A percentile compares a stretch with the other conserved stretches of the same genome.
phyloP scores from a whole-genome alignment of 2,797 vertebrate species.

The Myripristis jacobus region DNA sequence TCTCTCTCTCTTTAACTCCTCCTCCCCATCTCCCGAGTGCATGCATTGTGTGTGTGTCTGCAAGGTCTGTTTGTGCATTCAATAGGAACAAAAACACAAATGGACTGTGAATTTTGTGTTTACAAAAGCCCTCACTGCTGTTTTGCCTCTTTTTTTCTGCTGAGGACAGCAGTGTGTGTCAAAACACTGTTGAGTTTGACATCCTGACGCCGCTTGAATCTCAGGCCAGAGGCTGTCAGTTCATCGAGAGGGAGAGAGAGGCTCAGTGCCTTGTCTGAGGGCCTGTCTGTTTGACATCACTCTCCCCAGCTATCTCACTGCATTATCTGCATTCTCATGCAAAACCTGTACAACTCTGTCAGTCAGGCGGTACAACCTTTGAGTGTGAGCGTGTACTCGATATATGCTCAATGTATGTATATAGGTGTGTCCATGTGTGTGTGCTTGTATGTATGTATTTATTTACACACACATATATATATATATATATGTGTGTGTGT shows the following conservation, averaged over 20 bases:
- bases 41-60: not conserved
- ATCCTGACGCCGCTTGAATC: conserved; percentile 75
- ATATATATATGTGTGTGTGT: too few relatives aligned
- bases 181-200: conserved; percentile 73
- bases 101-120: conserved; percentile 71
- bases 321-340: conserved; percentile 73
- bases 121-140: conserved; percentile 59
- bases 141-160: conserved; percentile 71
- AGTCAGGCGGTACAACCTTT: conserved; percentile 46
- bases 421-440: too few relatives aligned
- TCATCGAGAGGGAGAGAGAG: conserved; percentile 53
- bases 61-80: conserved; percentile 56
- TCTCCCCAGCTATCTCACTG: conserved; percentile 70
- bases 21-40: not conserved
- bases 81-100: conserved; percentile 62
- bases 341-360: conserved; percentile 71
- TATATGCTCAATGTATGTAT: too few relatives aligned
- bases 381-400: too few relatives aligned
- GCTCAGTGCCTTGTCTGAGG: conserved; percentile 73
- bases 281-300: conserved; percentile 78
- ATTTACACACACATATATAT: too few relatives aligned
- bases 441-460: too few relatives aligned
- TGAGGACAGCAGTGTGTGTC: conserved; percentile 80
- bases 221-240: conserved; percentile 78
- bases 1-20: conserved; percentile 14